Evolutionary conservation across 2,113 vertebrate genomes (phyloP).

Genomic region (Pangasianodon hypophthalmus): DNA sequence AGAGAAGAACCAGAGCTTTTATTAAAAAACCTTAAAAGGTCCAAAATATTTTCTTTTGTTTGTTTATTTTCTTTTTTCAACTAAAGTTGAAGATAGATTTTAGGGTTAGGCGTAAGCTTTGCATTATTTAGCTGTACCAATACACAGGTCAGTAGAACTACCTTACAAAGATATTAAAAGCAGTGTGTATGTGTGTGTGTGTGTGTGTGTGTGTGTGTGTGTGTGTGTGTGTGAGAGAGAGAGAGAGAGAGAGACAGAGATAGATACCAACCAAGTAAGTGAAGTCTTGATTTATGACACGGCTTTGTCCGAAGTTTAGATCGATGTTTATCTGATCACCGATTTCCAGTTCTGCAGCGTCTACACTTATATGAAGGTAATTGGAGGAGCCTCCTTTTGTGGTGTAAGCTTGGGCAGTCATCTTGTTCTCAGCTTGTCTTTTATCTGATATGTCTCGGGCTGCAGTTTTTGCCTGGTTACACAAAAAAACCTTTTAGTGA

Average conservation of each 20-base stretch:
- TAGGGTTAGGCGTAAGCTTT: not conserved
- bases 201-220: too few relatives aligned
- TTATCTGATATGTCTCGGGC: not conserved
- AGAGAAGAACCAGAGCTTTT: not conserved
- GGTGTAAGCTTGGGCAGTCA: conserved; percentile 59
- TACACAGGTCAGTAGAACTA: not conserved
- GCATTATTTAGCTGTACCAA: not conserved
- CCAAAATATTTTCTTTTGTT: too few relatives aligned
- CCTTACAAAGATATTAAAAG: not conserved
- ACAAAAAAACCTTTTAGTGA: not conserved
- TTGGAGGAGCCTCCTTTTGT: conserved; percentile 55
- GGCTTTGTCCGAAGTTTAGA: conserved; percentile 53
- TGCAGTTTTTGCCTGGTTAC: conserved; percentile 61
- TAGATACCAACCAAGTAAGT: conserved; percentile 65
- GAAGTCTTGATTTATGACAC: conserved; percentile 48
- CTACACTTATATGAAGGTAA: conserved; percentile 61
- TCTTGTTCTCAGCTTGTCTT: conserved; percentile 56
- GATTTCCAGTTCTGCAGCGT: conserved; percentile 5
- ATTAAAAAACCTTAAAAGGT: not conserved
- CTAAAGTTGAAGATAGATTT: not conserved
- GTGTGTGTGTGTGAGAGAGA: not conserved
- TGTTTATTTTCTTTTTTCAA: too few relatives aligned
- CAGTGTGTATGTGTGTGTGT: too few relatives aligned
- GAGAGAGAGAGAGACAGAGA: not conserved
- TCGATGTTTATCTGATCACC: conserved; percentile 50